Conservation (phyloP, 1,140 invertebrate genomes). For the Phymorhynchus buccinoides region DNA sequence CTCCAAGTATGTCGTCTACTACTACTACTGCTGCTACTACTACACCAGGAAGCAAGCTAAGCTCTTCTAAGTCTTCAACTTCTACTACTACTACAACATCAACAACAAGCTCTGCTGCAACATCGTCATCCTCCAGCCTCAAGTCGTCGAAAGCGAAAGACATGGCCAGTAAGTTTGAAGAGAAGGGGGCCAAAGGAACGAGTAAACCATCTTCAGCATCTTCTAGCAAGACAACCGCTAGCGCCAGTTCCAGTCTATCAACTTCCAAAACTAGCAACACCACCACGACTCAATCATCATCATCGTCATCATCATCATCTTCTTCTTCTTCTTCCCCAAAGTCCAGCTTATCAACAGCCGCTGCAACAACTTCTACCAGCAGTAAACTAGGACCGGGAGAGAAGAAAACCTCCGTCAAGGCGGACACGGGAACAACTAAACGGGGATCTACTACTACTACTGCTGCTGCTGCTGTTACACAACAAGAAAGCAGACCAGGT, state of each 20-base stretch:
- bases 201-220: neutral
- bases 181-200: neutral
- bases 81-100: neutral
- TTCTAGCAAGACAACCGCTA: neutral
- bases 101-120: neutral
- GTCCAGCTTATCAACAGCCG: neutral
- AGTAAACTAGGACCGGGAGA: neutral
- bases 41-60: neutral
- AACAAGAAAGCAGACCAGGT: no score
- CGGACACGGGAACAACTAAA: neutral
- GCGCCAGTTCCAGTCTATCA: neutral
- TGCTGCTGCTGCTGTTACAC: neutral
- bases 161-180: slow-evolving; percentile 24
- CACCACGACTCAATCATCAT: neutral
- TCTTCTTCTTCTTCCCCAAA: neutral
- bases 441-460: neutral
- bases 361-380: neutral
- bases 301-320: neutral
- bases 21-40: neutral
- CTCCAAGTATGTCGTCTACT: no score
- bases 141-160: neutral
- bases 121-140: neutral
- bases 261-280: neutral
- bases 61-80: neutral
- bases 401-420: neutral